Percentiles rank a stretch among this genome's conserved stretches.
Conservation (phyloP, 1,140 invertebrate species). For the Drosophila littoralis region DNA sequence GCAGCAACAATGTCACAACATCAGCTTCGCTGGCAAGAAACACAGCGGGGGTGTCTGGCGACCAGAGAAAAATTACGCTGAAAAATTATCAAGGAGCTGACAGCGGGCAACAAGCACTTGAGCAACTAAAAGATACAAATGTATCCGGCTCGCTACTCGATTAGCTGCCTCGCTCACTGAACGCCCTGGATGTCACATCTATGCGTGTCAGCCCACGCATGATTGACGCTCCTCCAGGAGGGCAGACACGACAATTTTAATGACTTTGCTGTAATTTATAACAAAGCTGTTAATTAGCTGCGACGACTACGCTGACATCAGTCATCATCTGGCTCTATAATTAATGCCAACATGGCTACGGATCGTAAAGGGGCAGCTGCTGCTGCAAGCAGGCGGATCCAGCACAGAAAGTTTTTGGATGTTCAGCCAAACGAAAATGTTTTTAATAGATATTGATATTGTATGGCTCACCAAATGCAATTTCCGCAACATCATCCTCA, state of each 20-base stretch:
- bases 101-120: conserved; percentile 46
- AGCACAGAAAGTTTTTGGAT: no score
- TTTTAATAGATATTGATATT: no score
- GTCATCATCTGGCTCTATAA: conserved; percentile 65
- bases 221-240: conserved; percentile 67
- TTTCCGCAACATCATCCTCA: no score
- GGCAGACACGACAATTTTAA: conserved; percentile 60
- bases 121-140: conserved; percentile 73
- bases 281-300: conserved; percentile 84
- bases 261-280: conserved; percentile 81
- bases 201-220: conserved; percentile 73
- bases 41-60: conserved; percentile 36
- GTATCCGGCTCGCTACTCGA: conserved; percentile 47
- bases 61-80: conserved; percentile 34
- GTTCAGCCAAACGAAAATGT: no score
- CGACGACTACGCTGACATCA: conserved; percentile 78
- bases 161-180: conserved; percentile 23
- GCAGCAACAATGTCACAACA: conserved; percentile 78
- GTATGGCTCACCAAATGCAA: no score
- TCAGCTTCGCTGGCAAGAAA: conserved; percentile 11
- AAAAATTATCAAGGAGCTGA: conserved; percentile 76
- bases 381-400: background rate
- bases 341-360: conserved; percentile 54
- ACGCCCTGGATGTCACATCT: conserved; percentile 67
- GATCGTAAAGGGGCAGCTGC: conserved; percentile 30